Conservation (phyloP, 2,113 vertebrate genomes). For the Myotis yumanensis region DNA sequence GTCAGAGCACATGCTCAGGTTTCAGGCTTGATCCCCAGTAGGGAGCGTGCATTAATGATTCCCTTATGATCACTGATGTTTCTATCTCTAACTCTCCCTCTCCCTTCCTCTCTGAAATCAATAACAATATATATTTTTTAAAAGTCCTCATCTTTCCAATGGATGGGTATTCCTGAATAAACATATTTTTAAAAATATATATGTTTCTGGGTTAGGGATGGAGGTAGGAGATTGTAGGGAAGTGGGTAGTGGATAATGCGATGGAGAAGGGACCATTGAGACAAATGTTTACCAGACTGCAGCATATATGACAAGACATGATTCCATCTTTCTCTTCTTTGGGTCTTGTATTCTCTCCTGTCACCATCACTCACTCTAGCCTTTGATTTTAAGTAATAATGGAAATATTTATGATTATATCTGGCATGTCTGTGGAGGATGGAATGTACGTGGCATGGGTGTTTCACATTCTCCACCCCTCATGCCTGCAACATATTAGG, state of each 20-base stretch:
- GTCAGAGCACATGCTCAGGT: no score
- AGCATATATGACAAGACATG: neutral
- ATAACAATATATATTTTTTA: neutral
- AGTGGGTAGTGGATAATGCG: neutral
- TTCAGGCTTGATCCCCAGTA: no score
- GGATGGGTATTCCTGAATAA: neutral
- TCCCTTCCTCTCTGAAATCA: no score
- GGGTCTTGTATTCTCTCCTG: neutral
- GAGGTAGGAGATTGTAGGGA: neutral
- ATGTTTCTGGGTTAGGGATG: neutral
- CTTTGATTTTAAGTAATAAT: neutral
- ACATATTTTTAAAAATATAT: neutral
- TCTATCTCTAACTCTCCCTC: no score
- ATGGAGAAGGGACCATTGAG: neutral
- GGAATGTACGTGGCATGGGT: neutral
- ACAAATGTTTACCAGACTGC: neutral
- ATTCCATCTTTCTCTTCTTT: neutral
- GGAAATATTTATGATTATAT: neutral
- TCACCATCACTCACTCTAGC: neutral
- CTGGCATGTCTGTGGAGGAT: neutral
- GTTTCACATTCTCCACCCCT: neutral
- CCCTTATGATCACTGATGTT: no score
- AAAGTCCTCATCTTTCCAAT: neutral
- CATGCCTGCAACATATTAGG: accelerated
- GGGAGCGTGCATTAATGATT: no score